Conservation (phyloP, 2,113 vertebrate genomes). For the Corvus cornix region DNA sequence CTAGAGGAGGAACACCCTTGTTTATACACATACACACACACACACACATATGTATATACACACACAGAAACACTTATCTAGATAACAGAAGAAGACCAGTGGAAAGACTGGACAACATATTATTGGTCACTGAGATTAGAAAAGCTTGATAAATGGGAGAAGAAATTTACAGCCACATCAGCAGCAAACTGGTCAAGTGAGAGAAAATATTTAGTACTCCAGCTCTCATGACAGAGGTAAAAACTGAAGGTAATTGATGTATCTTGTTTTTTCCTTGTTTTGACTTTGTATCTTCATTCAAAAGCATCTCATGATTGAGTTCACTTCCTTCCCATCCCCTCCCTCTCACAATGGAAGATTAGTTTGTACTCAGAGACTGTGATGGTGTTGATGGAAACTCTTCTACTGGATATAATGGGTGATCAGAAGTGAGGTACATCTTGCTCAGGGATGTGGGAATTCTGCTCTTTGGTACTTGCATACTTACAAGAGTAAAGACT, state of each 20-base stretch:
- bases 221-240: neutral
- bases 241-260: neutral
- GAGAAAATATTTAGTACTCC: neutral
- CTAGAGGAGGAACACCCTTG: neutral
- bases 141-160: neutral
- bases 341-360: neutral
- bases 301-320: neutral
- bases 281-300: neutral
- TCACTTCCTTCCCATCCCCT: neutral
- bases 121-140: neutral
- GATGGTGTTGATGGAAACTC: neutral
- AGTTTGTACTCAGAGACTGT: neutral
- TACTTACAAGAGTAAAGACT: neutral
- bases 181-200: neutral
- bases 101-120: neutral
- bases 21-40: neutral
- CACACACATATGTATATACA: fast-evolving
- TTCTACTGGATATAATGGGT: neutral
- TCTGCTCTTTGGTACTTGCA: neutral
- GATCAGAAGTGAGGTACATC: neutral
- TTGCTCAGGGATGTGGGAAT: neutral
- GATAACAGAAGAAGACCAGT: neutral
- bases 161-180: neutral
- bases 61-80: neutral
- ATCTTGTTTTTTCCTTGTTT: neutral